These are phyloP conservation scores for Venustaconcha ellipsiformis DNA, from an alignment of 1,140 invertebrate genomes.

Conservation along the genomic window DNA sequence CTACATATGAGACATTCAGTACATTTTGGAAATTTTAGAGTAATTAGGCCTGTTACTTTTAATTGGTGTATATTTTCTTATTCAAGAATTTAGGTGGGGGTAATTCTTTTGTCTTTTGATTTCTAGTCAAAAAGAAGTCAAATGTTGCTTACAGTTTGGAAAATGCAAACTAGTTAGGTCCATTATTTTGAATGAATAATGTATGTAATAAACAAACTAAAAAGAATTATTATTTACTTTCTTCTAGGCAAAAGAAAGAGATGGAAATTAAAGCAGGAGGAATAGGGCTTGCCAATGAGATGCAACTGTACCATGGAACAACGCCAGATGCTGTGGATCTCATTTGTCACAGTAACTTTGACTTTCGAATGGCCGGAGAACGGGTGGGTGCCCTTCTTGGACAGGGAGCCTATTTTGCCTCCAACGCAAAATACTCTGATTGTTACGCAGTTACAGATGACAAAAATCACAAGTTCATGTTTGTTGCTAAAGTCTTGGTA, in stretches of 20 bases:
- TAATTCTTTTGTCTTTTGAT: too few relatives aligned
- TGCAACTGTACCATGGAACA: constrained; percentile 44
- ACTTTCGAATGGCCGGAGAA: constrained; percentile 35
- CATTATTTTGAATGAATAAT: too few relatives aligned
- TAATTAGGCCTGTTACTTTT: too few relatives aligned
- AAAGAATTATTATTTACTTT: not conserved
- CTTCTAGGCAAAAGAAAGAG: constrained; percentile 33
- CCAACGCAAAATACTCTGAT: constrained; percentile 40
- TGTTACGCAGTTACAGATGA: constrained; percentile 30
- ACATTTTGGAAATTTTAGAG: too few relatives aligned
- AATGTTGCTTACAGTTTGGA: too few relatives aligned
- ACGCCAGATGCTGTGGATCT: constrained; percentile 24
- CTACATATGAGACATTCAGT: too few relatives aligned
- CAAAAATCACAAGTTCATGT: constrained; percentile 34
- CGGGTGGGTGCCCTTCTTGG: constrained; percentile 39
- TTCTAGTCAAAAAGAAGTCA: too few relatives aligned
- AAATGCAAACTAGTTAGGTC: too few relatives aligned
- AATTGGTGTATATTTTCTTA: too few relatives aligned
- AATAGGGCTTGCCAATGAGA: constrained; percentile 29
- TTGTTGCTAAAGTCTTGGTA: constrained; percentile 38
- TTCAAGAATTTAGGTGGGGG: too few relatives aligned
- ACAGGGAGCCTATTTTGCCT: constrained; percentile 43
- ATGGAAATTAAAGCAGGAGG: constrained; percentile 31
- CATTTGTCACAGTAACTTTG: constrained; percentile 41
- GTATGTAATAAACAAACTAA: too few relatives aligned